Evolutionary conservation across 2,113 vertebrate genomes (phyloP), one percentile per base, ranked within the genome.

Genomic region (Callorhinus ursinus): DNA sequence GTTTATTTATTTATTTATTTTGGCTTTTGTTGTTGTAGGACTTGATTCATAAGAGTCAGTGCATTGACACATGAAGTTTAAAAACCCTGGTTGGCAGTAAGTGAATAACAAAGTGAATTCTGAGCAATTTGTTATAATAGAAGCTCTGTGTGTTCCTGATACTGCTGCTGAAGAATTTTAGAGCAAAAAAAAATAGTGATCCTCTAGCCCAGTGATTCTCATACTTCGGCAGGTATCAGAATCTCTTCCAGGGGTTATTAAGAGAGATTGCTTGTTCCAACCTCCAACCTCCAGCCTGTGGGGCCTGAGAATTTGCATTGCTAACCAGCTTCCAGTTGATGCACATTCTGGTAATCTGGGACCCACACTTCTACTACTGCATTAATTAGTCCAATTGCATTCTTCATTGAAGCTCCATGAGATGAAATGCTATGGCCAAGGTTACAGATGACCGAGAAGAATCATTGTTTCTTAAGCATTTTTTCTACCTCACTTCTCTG

Each of bases 351-450:
- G 55, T 24, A 3, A 6, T 67, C 31, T 14, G 15, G 18, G 24
- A 42, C 33, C 22, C 42, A 13, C 28, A 7, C 33, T 55, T 36
- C 7, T 83, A 74, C 4, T 7, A 21, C 18, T 22, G 57, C 8
- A 0, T 1, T 13, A 22, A 0, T 1, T 10, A 22, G 76, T 53
- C 14, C 65, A 28, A 1, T 69, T 21, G 2, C 2, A 1, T 31
- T 55, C 26, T 49, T 82, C 42, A 10, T 3, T 1, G 55, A 65
- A 57, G 69, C 31, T n/a, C 59, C 63, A 3, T 14, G 28, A 49
- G 9, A n/a, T 21, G 39, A 46, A 51, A 21, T 16, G 7, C 11
- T 7, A 57, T 1, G 1, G 2, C 42, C 61, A 28, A 46, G 49
- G 33, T 28, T 36, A 6, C 24, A 42, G 53, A 11, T 24, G 69